Conservation (phyloP, 2,888 invertebrate species). For the Mythimna albipuncta region DNA sequence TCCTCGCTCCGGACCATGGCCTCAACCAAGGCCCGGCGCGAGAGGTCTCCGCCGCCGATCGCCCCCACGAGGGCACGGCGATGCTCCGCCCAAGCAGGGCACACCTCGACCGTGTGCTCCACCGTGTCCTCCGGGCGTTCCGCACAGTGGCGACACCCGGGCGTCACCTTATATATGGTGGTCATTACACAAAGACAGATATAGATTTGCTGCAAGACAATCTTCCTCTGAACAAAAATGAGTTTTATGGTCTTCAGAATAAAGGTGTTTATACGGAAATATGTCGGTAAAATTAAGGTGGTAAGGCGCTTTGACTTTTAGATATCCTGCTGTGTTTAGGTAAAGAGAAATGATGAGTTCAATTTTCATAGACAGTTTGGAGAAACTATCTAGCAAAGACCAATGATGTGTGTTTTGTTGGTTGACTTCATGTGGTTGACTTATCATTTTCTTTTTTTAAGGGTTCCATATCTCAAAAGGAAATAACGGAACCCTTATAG, state of each 20-base stretch:
- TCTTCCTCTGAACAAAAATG: conserved; percentile 1
- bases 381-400: conserved; percentile 5
- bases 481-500: too few species aligned
- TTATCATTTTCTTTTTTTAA: not conserved
- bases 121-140: too few species aligned
- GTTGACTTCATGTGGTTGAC: conserved; percentile 3
- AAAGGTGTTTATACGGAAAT: not conserved
- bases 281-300: not conserved
- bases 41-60: too few species aligned
- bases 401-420: conserved; percentile 64
- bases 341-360: conserved; percentile 80
- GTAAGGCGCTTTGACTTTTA: conserved; percentile 73
- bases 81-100: too few species aligned
- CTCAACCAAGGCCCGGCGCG: too few species aligned
- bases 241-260: not conserved
- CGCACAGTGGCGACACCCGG: too few species aligned
- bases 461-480: too few species aligned
- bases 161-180: conserved; percentile 88
- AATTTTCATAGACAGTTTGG: conserved; percentile 72
- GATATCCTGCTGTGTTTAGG: conserved; percentile 84
- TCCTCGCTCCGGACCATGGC: too few species aligned
- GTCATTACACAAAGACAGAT: conserved; percentile 74
- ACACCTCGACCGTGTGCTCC: too few species aligned
- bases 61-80: too few species aligned
- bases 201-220: not conserved